phyloP scores from a whole-genome alignment of 2,888 invertebrate genomes.

The Apantesis nais region DNA sequence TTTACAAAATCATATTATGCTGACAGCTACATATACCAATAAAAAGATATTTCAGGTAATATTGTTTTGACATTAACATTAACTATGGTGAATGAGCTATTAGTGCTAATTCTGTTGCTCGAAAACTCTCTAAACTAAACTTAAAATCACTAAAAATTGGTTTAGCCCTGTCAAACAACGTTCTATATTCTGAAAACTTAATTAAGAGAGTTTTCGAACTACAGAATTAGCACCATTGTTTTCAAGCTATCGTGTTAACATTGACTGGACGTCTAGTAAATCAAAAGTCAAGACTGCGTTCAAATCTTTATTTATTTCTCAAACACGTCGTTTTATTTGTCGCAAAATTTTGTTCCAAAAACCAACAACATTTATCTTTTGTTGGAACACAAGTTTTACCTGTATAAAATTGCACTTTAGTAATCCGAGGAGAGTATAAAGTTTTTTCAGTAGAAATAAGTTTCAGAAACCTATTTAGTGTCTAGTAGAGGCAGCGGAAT shows the following conservation, averaged over 20 bases:
- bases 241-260: neutral
- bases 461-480: neutral
- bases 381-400: neutral
- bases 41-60: neutral
- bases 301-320: slow-evolving; percentile 55
- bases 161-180: too few species aligned
- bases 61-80: neutral
- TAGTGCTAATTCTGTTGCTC: too few species aligned
- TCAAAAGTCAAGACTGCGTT: slow-evolving; percentile 25
- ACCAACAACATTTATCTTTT: slow-evolving; percentile 19
- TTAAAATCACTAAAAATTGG: too few species aligned
- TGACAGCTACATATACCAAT: neutral
- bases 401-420: neutral
- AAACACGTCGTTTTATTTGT: slow-evolving; percentile 44
- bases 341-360: slow-evolving; percentile 41
- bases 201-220: too few species aligned
- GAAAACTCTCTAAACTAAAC: too few species aligned
- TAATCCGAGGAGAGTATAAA: neutral
- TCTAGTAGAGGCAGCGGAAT: neutral
- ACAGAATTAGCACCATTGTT: too few species aligned
- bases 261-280: slow-evolving; percentile 1
- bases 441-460: neutral
- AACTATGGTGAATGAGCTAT: neutral
- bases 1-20: neutral
- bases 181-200: too few species aligned